Conservation (phyloP, 2,113 vertebrate genomes). For the Arvicanthis niloticus region DNA sequence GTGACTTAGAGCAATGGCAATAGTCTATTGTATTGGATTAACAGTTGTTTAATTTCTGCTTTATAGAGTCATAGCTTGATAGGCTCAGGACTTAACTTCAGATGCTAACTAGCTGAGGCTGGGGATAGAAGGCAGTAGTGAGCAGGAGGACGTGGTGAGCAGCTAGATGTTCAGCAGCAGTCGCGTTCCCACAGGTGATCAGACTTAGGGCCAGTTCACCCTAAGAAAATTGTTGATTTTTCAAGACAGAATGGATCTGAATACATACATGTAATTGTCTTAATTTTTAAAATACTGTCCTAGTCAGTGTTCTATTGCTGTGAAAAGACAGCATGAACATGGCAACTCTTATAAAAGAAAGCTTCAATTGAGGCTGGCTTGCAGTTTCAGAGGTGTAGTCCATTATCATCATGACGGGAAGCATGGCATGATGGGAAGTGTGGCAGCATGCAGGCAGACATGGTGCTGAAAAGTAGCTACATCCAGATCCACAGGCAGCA, state of each 20-base stretch:
- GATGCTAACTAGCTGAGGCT: neutral
- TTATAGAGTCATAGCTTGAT: neutral
- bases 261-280: neutral
- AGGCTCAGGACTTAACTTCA: neutral
- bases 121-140: neutral
- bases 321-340: neutral
- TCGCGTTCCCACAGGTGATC: neutral
- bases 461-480: neutral
- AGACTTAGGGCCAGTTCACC: neutral
- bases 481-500: no score
- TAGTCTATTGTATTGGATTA: neutral
- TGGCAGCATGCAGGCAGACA: neutral
- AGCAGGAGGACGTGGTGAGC: neutral
- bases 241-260: constrained; percentile 24
- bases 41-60: constrained; percentile 3
- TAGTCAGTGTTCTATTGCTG: neutral
- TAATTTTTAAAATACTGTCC: constrained; percentile 5
- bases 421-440: neutral
- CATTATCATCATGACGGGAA: neutral
- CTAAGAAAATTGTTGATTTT: constrained; percentile 2
- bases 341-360: neutral
- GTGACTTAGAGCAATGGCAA: neutral
- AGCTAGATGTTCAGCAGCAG: neutral
- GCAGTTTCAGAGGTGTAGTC: neutral
- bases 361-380: neutral